Evolutionary conservation across 2,888 invertebrate genomes (phyloP).

Genomic region (Resseliella maxima): DNA sequence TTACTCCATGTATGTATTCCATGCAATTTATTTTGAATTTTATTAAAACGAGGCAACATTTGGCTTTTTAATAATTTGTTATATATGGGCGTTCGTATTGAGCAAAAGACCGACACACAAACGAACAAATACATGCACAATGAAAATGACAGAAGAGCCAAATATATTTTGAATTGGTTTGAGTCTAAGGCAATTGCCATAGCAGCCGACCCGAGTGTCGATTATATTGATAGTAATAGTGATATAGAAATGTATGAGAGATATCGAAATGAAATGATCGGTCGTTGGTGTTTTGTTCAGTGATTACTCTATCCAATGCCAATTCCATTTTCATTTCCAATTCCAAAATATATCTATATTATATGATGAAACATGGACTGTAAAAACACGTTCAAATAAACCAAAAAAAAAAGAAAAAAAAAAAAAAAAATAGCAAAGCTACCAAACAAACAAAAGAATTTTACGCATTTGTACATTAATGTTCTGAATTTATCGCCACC

Average conservation of each 20-base stretch:
- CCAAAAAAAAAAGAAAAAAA: background rate
- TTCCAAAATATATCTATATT: background rate
- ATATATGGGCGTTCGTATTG: background rate
- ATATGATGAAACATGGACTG: background rate
- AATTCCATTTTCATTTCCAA: background rate
- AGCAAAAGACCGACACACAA: background rate
- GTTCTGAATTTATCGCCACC: constrained; percentile 48
- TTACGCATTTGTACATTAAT: constrained; percentile 23
- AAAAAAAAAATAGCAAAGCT: background rate
- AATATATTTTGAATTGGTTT: too few relatives aligned
- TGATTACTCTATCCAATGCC: too few relatives aligned
- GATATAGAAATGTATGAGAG: background rate
- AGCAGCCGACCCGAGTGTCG: too few relatives aligned
- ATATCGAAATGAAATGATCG: background rate
- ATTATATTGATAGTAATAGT: background rate
- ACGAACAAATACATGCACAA: too few relatives aligned
- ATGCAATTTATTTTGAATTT: constrained; percentile 1
- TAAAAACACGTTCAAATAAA: constrained; percentile 32
- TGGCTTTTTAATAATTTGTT: constrained; percentile 24
- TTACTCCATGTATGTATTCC: too few relatives aligned
- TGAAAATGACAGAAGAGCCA: too few relatives aligned
- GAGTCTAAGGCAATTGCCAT: too few relatives aligned
- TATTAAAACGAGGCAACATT: background rate
- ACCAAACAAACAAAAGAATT: constrained; percentile 18
- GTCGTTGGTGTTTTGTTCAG: too few relatives aligned